Percentiles rank a stretch among this genome's conserved stretches.
phyloP scores from a whole-genome alignment of 2,888 invertebrate species.

The Drosophila silvestris region DNA sequence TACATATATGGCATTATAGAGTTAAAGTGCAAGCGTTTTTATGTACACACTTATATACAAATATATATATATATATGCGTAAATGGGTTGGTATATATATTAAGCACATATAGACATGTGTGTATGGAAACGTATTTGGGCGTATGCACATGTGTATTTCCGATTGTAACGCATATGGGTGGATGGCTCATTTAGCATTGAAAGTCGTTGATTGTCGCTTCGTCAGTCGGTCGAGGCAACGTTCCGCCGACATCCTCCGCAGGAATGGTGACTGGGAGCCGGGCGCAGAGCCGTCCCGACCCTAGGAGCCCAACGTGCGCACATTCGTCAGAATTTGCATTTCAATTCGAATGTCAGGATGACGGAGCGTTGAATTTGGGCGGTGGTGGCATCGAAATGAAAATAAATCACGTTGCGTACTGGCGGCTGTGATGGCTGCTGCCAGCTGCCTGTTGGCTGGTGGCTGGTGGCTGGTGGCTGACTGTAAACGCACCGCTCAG shows the following conservation, averaged over 20 bases:
- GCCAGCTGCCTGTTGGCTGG: constrained; percentile 27
- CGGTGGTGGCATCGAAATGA: constrained; percentile 72
- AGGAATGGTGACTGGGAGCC: neutral
- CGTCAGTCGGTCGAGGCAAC: constrained; percentile 40
- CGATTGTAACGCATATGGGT: constrained; percentile 54
- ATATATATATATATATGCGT: constrained; percentile 10
- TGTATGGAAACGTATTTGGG: constrained; percentile 25
- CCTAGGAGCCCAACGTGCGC: constrained; percentile 63
- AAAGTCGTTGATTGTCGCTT: constrained; percentile 51
- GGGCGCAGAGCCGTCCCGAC: constrained; percentile 21
- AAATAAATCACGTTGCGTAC: constrained; percentile 79
- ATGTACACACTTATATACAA: neutral
- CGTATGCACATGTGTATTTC: constrained; percentile 55
- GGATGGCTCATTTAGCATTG: constrained; percentile 73
- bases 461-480: constrained; percentile 43
- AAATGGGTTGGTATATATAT: constrained; percentile 14
- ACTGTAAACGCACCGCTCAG: constrained; percentile 47
- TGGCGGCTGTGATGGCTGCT: constrained; percentile 30
- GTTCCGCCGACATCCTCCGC: constrained; percentile 42
- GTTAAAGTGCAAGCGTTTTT: constrained; percentile 14
- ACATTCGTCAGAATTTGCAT: constrained; percentile 84
- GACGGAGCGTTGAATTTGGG: constrained; percentile 77
- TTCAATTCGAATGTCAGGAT: constrained; percentile 82
- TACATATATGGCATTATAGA: constrained; percentile 1
- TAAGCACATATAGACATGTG: constrained; percentile 26